phyloP scores from a whole-genome alignment of 2,797 vertebrate genomes.

The Squalus acanthias region DNA sequence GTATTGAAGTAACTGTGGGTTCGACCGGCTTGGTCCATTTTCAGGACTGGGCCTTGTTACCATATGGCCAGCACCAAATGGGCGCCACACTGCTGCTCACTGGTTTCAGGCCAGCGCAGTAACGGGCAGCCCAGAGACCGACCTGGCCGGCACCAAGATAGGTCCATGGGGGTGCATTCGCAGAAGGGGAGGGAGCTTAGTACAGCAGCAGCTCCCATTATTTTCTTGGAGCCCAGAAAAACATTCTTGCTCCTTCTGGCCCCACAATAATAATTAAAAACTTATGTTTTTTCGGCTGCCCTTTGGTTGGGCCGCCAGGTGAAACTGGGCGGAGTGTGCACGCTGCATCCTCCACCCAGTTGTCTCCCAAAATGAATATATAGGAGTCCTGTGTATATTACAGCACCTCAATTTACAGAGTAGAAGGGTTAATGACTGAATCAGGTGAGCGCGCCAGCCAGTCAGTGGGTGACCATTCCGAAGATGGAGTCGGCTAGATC shows the following conservation, averaged over 20 bases:
- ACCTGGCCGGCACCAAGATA: background rate
- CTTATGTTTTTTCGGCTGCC: background rate
- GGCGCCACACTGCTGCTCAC: background rate
- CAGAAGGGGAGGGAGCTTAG: background rate
- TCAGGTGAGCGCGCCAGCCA: background rate
- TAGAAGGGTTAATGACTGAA: background rate
- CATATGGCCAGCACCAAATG: background rate
- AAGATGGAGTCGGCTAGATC: background rate
- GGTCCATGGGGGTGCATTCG: background rate
- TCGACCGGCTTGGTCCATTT: background rate
- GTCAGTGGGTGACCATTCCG: background rate
- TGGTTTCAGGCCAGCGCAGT: too few relatives aligned
- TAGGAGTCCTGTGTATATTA: background rate
- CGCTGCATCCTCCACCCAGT: background rate
- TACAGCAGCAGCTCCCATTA: background rate
- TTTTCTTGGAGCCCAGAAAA: background rate
- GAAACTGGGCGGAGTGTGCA: background rate
- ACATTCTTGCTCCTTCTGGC: background rate
- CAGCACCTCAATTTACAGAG: background rate
- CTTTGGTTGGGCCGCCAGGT: background rate
- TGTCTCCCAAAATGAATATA: background rate
- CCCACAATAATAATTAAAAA: background rate
- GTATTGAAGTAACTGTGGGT: background rate
- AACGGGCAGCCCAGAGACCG: background rate
- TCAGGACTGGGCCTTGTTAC: background rate